Base-by-base conservation (phyloP, 2,113 vertebrate genomes). In the Cyanoliseus patagonus region DNA sequence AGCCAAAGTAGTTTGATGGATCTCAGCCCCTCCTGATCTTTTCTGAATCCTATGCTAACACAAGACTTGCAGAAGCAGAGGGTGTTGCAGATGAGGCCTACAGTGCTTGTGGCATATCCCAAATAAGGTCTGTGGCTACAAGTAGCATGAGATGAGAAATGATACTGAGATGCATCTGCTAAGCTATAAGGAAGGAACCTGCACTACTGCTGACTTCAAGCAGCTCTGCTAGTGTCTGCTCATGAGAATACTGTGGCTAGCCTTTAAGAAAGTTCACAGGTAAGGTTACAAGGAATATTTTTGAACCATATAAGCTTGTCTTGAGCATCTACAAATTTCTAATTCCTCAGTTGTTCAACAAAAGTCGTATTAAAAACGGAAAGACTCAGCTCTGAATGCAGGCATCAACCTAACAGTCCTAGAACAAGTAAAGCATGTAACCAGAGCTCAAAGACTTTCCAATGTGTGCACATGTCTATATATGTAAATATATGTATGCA, bases 261-360 rank as follows among this genome's bases (percentile, higher is more conserved):
- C 53, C 78, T 88, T 17, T 59, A 86, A 52, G 44, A 75, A 76
- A 81, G 44, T 80, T 82, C 52, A 72, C 80, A 84, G 77, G 41
- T 73, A 46, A 93, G 30, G 66, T 70, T 91, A 68, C 1, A 2
- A 88, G 63, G 61, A 91, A 83, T 85, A 63, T 11, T 70, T 88
- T 74, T 84, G 42, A 93, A 89, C 16, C 11, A 64, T 47, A 5
- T 64, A 70, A 88, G 68, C 33, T 94, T 93, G 33, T 86, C 66
- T 90, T 82, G 57, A 95, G 77, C 66, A 44, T 92, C 25, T 81
- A 57, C 74, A 78, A 81, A 91, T 79, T 87, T 84, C 18, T 73
- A 66, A 85, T 92, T 94, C 86, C 57, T 94, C 77, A 92, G 69
- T 70, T 91, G 74, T 82, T 94, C 62, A 95, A 79, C 76, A 82